A percentile compares a stretch with the other conserved stretches of the same genome.
Conservation (phyloP, 1,140 invertebrate species). For the Apocrypta bakeri region DNA sequence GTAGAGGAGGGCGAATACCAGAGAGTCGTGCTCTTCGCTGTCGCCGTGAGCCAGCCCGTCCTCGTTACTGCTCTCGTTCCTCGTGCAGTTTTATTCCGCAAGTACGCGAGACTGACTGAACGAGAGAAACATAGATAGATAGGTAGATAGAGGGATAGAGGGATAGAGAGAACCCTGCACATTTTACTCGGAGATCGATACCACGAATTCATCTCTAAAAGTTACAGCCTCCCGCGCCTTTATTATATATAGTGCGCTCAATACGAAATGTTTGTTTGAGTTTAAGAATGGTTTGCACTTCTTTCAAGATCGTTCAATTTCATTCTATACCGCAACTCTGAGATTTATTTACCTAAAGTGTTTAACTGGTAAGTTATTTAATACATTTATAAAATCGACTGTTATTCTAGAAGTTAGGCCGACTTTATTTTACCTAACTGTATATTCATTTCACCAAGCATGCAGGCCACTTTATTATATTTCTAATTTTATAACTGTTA, state of each 20-base stretch:
- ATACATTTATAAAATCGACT: no score
- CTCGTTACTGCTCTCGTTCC: not conserved
- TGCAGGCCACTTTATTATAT: not conserved
- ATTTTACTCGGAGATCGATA: not conserved
- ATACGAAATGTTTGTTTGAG: not conserved
- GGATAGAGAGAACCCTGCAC: not conserved
- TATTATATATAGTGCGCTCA: no score
- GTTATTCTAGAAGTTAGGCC: no score
- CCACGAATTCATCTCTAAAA: not conserved
- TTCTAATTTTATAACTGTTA: not conserved
- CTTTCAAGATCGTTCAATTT: not conserved
- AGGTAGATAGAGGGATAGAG: no score
- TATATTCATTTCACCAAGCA: no score
- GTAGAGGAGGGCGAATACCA: constrained; percentile 9
- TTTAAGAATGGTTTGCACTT: not conserved
- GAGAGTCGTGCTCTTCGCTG: not conserved
- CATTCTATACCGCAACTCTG: constrained; percentile 7
- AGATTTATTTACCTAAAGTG: not conserved
- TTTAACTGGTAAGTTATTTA: not conserved
- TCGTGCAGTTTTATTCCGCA: constrained; percentile 9
- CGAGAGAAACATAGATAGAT: no score
- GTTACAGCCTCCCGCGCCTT: not conserved
- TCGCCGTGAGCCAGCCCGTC: not conserved
- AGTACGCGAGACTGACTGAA: not conserved
- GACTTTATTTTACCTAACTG: not conserved